Base-by-base conservation (phyloP, 2,888 invertebrate genomes). In the Rhaphigaster nebulosa region DNA sequence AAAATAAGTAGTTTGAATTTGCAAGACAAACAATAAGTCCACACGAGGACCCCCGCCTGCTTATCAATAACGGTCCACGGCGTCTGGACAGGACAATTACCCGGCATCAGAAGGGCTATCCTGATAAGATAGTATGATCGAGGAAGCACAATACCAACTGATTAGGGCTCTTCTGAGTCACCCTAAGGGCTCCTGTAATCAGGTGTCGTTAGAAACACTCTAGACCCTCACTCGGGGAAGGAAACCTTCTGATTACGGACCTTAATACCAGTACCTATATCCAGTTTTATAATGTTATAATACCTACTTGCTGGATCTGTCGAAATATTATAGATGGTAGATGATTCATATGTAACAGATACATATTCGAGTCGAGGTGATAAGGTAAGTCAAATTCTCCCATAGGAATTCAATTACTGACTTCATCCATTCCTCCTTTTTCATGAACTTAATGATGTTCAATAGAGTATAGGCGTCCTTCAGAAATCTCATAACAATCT, bases 161-260 rank as follows among this genome's bases (percentile, higher is more conserved):
- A 84, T 84, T 84, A 84, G 84, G 41, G 84, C 45, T 50, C 84
- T 41, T 45, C 45, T 84, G 84, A 84, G 45, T 84, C 84, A 84
- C 84, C 45, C 84, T 50, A 45, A 45, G 41, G 84, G 45, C 84
- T 26, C 13, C 45, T 84, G 84, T 84, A 84, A 84, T 84, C 84
- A 84, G 84, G 84, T 84, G 84, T 84, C 84, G 84, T 84, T 84
- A 84, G 84, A 84, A 84, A 84, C 84, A 84, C 84, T 84, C 84
- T 3, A 50, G 45, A 4, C 45, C 45, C 45, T 29, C 80, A 13
- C 80, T 6, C 70, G 29, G 20, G 15, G 70, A 20, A 76, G 70
- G 70, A 76, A 76, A 76, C 38, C 70, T 76, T 76, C 8, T 76
- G 8, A 38, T 76, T 76, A 76, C 23, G 0, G 34, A 0, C 8